These are phyloP conservation scores for Ochotona princeps DNA, from an alignment of 2,113 vertebrate species.

Conservation along the genomic window DNA sequence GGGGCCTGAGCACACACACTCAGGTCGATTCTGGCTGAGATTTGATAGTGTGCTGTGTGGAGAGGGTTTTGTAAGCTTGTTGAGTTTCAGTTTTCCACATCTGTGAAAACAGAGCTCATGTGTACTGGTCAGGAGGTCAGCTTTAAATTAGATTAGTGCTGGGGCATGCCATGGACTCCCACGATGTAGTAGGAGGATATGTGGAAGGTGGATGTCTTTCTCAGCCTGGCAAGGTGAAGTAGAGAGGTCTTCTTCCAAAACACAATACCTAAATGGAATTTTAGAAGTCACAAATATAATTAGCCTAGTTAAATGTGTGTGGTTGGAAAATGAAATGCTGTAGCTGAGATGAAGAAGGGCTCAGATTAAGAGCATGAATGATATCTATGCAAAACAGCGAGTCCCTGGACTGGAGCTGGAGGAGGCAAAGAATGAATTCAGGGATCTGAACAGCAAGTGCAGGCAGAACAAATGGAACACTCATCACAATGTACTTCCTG, in stretches of 20 bases:
- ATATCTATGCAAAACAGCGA: background rate
- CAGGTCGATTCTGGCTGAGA: background rate
- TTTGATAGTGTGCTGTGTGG: background rate
- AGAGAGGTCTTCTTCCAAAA: slow-evolving; percentile 48
- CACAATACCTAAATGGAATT: slow-evolving; percentile 13
- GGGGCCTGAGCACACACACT: background rate
- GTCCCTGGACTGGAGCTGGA: background rate
- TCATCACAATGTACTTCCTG: background rate
- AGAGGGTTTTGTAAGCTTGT: background rate
- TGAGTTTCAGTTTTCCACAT: slow-evolving; percentile 50
- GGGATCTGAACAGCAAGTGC: background rate
- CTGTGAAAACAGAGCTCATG: slow-evolving; percentile 63
- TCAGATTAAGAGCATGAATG: background rate
- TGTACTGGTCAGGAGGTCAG: slow-evolving; percentile 17
- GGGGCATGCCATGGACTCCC: background rate
- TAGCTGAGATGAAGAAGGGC: background rate
- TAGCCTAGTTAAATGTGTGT: background rate
- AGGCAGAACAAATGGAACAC: background rate
- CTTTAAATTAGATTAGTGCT: slow-evolving; percentile 55
- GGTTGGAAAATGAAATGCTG: background rate
- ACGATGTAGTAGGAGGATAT: background rate
- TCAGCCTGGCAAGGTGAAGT: background rate
- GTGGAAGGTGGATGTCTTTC: background rate
- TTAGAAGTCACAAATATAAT: slow-evolving; percentile 56
- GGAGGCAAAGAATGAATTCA: background rate